Evolutionary conservation across 2,797 vertebrate species (phyloP), one percentile per base, ranked within the genome.

Genomic region (Mycteria americana): DNA sequence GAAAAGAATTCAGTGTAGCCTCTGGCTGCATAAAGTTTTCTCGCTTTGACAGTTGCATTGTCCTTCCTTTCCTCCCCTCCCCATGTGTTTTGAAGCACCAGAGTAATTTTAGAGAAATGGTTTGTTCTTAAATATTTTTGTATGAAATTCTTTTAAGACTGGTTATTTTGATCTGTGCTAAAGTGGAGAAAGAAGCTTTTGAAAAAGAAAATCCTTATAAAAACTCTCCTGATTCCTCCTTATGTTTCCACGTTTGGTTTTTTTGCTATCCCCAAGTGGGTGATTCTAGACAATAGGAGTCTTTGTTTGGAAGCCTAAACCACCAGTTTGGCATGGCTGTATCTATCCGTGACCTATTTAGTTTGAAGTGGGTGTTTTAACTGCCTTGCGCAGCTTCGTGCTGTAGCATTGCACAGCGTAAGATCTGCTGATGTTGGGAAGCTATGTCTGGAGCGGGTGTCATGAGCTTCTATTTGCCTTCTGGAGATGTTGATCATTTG

Each of bases 271-370:
- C 46, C 41, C 30, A 25, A 87, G 83, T 93, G 96, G 70, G 81
- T 93, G 87, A 89, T 75, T 82, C 18, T 64, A 68, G 62, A 96
- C 94, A 97, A 97, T 90, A 92, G 79, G 46, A 87, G 89, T 69
- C 93, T 96, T 97, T 98, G 96, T 97, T 41, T 80, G 50, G 80
- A 83, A 82, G 92, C 76, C 63, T 56, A 73, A 94, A 54, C 73
- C 56, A 72, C 76, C 83, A 53, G 45, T 67, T 85, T 93, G 94
- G 94, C 89, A 51, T 70, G 54, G 68, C 62, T 94, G 31, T 92
- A 59, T 93, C 78, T 93, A 78, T 91, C 64, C 67, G 92, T 97
- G 96, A 96, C 96, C 97, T 89, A 93, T 95, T 97, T 97, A 93
- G 72, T 62, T 70, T 81, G 63, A 92, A 92, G 69, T 78, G 56